A percentile compares a stretch with the other conserved stretches of the same genome.
Evolutionary conservation across 2,888 invertebrate genomes (phyloP).

Genomic region (Euzophera pinguis): DNA sequence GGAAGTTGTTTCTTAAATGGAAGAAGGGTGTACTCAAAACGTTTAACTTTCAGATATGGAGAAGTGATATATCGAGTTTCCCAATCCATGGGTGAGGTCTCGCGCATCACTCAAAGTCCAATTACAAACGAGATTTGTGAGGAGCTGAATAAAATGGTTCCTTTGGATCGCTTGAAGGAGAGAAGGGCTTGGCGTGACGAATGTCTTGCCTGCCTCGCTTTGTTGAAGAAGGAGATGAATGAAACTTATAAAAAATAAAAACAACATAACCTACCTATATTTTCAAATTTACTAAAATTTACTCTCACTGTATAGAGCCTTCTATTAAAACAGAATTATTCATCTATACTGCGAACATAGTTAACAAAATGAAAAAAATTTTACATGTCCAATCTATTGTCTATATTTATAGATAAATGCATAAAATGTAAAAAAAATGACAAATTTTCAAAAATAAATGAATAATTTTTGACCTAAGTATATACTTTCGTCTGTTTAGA

Average conservation of each 20-base stretch:
- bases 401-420: no score
- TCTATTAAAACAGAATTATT: no score
- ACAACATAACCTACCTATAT: neutral
- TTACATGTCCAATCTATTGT: no score
- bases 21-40: neutral
- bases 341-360: no score
- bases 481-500: no score
- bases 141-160: constrained; percentile 86
- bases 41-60: constrained; percentile 61
- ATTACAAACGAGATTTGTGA: constrained; percentile 83
- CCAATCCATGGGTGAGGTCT: constrained; percentile 86
- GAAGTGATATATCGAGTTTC: constrained; percentile 82
- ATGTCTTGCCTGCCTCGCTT: constrained; percentile 88
- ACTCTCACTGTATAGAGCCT: neutral
- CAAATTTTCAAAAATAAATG: no score
- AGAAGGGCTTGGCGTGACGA: constrained; percentile 90
- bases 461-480: no score
- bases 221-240: constrained; percentile 87
- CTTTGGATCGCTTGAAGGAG: constrained; percentile 85
- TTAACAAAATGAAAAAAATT: no score
- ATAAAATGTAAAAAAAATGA: no score
- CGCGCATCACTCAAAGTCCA: constrained; percentile 83
- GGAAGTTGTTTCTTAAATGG: no score
- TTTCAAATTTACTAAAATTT: no score
- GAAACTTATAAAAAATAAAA: constrained; percentile 43